Evolutionary conservation across 2,113 vertebrate genomes (phyloP).

Genomic region (Oenanthe melanoleuca): DNA sequence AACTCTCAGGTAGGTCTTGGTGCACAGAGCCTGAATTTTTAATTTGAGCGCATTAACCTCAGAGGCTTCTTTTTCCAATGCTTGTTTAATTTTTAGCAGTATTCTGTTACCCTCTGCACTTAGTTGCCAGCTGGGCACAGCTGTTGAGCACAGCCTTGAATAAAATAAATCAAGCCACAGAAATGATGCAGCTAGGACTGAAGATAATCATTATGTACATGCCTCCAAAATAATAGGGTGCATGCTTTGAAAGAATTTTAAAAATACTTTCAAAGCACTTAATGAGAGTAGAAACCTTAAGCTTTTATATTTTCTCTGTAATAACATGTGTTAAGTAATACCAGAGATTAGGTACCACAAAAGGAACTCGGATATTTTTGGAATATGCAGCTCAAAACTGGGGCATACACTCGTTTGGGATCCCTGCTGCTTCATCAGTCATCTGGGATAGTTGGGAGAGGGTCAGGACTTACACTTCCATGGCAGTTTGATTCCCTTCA

Average conservation of each 20-base stretch:
- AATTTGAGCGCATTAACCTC: background rate
- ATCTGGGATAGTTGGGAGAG: background rate
- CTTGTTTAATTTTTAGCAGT: background rate
- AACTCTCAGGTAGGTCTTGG: background rate
- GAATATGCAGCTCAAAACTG: background rate
- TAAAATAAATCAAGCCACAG: background rate
- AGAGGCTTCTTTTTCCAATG: background rate
- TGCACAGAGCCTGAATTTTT: background rate
- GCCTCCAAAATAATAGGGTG: background rate
- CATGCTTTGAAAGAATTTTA: background rate
- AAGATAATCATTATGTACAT: background rate
- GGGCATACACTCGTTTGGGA: rapidly evolving
- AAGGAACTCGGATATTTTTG: background rate
- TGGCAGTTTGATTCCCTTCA: background rate
- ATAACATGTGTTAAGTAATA: background rate
- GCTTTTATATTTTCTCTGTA: background rate
- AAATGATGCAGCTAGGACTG: background rate
- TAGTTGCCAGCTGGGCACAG: background rate
- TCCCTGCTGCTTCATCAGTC: background rate
- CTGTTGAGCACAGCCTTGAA: background rate
- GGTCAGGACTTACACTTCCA: rapidly evolving
- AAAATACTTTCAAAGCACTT: background rate
- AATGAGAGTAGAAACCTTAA: background rate
- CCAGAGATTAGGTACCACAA: background rate
- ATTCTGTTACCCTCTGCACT: background rate